These are phyloP conservation scores for Cyphomyrus plagiostoma DNA, from an alignment of 2,113 vertebrate species.

Conservation along the genomic window DNA sequence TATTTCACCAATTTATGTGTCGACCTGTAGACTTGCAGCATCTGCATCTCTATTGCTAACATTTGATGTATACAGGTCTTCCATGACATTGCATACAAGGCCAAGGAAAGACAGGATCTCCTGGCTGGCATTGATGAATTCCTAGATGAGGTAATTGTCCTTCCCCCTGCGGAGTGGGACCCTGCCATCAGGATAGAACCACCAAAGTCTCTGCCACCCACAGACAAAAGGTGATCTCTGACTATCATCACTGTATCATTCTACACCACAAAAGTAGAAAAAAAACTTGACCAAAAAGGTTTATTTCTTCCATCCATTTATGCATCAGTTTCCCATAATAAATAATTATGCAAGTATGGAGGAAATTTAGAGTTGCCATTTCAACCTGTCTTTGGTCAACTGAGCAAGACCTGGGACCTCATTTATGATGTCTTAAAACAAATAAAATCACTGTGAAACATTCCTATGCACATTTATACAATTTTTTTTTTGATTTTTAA, in stretches of 20 bases:
- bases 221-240: constrained; percentile 83
- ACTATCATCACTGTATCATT: not conserved
- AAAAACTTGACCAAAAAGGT: not conserved
- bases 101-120: constrained; percentile 89
- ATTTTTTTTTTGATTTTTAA: too few relatives aligned
- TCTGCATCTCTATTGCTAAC: constrained; percentile 12
- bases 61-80: constrained; percentile 71
- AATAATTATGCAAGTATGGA: too few relatives aligned
- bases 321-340: too few relatives aligned
- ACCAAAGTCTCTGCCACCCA: constrained; percentile 87
- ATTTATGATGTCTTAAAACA: not conserved
- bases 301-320: not conserved
- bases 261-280: not conserved
- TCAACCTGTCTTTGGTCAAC: not conserved
- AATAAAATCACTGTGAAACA: not conserved
- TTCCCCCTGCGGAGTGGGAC: constrained; percentile 97
- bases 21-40: not conserved
- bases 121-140: constrained; percentile 96
- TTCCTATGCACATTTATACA: not conserved
- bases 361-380: not conserved
- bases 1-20: not conserved
- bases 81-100: constrained; percentile 97
- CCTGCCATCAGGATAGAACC: constrained; percentile 96
- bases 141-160: constrained; percentile 95
- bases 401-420: not conserved